Evolutionary conservation across 2,888 invertebrate species (phyloP), one percentile per base, ranked within the genome.

Genomic region (Phalera bucephala): DNA sequence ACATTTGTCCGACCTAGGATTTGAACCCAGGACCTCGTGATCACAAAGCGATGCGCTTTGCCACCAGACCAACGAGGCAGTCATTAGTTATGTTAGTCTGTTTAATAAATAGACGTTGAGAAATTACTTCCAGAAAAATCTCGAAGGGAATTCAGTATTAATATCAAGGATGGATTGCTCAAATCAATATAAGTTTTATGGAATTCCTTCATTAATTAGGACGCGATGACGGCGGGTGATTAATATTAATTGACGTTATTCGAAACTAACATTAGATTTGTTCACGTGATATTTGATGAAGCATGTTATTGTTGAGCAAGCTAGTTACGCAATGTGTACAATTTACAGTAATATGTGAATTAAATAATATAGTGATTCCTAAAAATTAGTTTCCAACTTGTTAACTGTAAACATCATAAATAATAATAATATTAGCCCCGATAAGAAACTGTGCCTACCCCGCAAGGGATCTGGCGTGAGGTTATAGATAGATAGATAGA

Each of bases 241-340:
- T 65, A 60, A 63, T 64, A 65, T 58, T 60, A 64, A 64, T 61
- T 49, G 66, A 48, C 43, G 57, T 52, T 42, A 50, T 52, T 51
- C 41, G 45, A 51, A 56, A 53, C 56, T 44, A 46, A 36, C 50
- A 48, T 60, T 53, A 55, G 44, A 38, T 48, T 29, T 30, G 28
- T 33, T 38, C 45, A 29, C 28, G 15, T 29, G 33, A 23, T 27
- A 33, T 32, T n/a, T 28, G 41, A 29, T 22, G 29, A 45, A 45
- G 47, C 46, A 34, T 33, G 28, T 28, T 25, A 36, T 45, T 42
- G 33, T 46, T 34, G 15, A 23, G 32, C 12, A 4, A 9, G 5
- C 10, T 22, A 42, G 40, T 46, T 37, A 23, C 32, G 34, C 42
- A 2, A 21, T 3, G 21, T 9, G 3, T 8, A 21, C 9, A n/a